These are phyloP conservation scores for Engraulis encrasicolus DNA, from an alignment of 2,113 vertebrate species.

Conservation along the genomic window DNA sequence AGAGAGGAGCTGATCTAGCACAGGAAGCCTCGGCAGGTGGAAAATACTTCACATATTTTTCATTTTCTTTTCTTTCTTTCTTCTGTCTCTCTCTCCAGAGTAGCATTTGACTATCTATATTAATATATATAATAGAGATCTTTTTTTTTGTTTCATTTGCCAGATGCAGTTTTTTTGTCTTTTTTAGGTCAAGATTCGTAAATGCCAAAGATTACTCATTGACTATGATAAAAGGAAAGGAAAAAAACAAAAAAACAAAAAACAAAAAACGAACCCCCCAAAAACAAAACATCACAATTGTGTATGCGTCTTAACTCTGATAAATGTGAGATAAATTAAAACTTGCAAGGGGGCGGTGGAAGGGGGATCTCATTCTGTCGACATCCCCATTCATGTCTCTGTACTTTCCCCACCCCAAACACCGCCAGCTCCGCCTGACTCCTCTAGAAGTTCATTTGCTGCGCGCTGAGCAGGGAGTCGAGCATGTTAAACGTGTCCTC, in stretches of 20 bases:
- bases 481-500: slow-evolving; percentile 99
- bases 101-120: slow-evolving; percentile 16
- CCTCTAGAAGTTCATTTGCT: slow-evolving; percentile 95
- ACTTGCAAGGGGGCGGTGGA: not conserved
- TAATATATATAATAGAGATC: not conserved
- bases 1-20: not conserved
- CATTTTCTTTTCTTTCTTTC: too few relatives aligned
- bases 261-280: too few relatives aligned
- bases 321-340: slow-evolving; percentile 11
- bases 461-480: slow-evolving; percentile 99
- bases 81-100: too few relatives aligned
- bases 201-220: slow-evolving; percentile 4
- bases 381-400: slow-evolving; percentile 43
- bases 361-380: too few relatives aligned
- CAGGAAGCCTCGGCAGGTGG: slow-evolving; percentile 1
- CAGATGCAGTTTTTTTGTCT: not conserved
- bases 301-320: slow-evolving; percentile 9
- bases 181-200: not conserved
- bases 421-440: not conserved
- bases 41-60: slow-evolving; percentile 10
- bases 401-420: slow-evolving; percentile 34
- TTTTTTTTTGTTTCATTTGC: slow-evolving; percentile 7
- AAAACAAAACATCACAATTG: not conserved
- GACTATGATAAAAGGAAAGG: not conserved
- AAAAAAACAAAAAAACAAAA: not conserved